phyloP scores from a whole-genome alignment of 2,888 invertebrate species.

The Argyresthia goedartella region DNA sequence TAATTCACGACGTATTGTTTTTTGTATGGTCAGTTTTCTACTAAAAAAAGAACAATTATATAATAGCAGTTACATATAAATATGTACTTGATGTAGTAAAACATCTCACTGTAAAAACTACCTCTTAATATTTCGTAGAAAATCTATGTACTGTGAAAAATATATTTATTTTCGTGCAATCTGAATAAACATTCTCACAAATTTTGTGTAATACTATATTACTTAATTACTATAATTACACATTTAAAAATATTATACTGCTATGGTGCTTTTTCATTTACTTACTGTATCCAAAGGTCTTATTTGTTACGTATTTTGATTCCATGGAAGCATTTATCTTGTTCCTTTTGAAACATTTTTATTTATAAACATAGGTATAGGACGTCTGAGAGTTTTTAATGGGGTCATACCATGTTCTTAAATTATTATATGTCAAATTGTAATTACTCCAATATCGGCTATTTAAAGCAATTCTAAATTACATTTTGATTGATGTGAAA shows the following conservation, averaged over 20 bases:
- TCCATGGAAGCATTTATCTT: conserved; percentile 51
- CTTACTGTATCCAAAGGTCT: neutral
- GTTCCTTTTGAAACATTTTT: conserved; percentile 14
- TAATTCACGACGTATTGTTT: conserved; percentile 20
- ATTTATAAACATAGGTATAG: too few species aligned
- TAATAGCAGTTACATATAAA: neutral
- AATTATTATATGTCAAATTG: too few species aligned
- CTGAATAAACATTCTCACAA: neutral
- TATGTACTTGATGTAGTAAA: neutral
- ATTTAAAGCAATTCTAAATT: neutral
- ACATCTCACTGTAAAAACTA: neutral
- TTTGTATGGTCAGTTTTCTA: neutral
- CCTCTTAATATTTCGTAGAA: conserved; percentile 1
- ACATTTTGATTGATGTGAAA: conserved; percentile 11
- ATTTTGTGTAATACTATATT: neutral
- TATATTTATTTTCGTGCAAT: neutral
- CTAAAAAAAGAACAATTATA: neutral
- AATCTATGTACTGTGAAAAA: neutral
- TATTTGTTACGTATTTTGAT: conserved; percentile 18
- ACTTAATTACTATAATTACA: neutral
- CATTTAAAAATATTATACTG: neutral
- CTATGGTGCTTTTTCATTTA: neutral
- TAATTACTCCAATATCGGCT: too few species aligned
- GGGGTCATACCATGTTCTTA: too few species aligned
- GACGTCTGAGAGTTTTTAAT: too few species aligned